A percentile compares a stretch with the other conserved stretches of the same genome.
Conservation (phyloP, 1,140 invertebrate species). For the Helicoverpa armigera region DNA sequence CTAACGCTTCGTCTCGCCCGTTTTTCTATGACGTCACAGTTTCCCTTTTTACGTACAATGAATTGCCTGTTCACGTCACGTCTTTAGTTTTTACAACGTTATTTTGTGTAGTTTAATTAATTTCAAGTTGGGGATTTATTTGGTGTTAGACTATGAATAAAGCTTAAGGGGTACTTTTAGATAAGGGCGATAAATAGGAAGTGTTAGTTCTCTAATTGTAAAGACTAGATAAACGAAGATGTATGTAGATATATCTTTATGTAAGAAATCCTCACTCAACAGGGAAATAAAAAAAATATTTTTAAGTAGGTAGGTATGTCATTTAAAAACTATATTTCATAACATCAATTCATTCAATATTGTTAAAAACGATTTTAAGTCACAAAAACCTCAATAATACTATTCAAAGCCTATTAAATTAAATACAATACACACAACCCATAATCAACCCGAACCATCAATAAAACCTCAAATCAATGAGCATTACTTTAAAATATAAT, state of each 20-base stretch:
- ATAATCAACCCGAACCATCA: not conserved
- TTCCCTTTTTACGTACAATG: conserved; percentile 14
- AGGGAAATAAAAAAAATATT: too few relatives aligned
- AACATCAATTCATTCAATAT: too few relatives aligned
- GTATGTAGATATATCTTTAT: too few relatives aligned
- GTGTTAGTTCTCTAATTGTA: too few relatives aligned
- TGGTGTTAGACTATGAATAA: not conserved
- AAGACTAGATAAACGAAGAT: too few relatives aligned
- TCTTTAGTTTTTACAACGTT: conserved; percentile 8
- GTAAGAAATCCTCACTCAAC: too few relatives aligned
- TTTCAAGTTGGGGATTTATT: not conserved
- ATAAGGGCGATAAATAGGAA: too few relatives aligned
- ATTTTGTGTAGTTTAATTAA: conserved; percentile 15
- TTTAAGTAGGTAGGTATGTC: too few relatives aligned
- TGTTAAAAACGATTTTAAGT: not conserved
- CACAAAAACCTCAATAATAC: not conserved
- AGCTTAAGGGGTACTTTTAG: too few relatives aligned
- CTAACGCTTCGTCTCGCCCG: not conserved
- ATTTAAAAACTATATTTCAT: too few relatives aligned
- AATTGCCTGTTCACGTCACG: conserved; percentile 9
- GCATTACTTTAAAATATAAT: conserved; percentile 2
- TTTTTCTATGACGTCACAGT: conserved; percentile 24
- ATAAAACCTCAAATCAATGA: conserved; percentile 7
- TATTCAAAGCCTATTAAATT: not conserved
- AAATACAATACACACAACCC: not conserved